phyloP scores from a whole-genome alignment of 30 jellyfish, hydroid and myxozoan species.

The Turritopsis rubra region DNA sequence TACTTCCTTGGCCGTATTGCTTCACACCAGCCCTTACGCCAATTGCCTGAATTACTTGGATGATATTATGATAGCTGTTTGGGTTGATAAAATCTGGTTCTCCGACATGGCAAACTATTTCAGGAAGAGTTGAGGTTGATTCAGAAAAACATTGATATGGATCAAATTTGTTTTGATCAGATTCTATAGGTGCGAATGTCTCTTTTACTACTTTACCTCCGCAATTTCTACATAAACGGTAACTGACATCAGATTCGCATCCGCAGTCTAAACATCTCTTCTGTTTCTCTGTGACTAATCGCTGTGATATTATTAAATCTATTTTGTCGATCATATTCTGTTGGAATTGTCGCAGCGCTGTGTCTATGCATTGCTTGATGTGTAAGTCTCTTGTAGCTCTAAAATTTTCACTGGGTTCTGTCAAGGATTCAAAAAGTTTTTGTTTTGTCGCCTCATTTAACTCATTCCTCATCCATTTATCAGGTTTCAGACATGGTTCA shows the following conservation, averaged over 20 bases:
- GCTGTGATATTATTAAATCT: background rate
- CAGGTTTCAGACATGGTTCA: background rate
- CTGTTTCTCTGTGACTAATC: background rate
- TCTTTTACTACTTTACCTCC: background rate
- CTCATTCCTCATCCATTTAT: background rate
- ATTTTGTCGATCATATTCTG: background rate
- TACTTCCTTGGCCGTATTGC: background rate
- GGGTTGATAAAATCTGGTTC: background rate
- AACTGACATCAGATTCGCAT: background rate
- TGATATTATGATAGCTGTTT: background rate
- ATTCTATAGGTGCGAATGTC: background rate
- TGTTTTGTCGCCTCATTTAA: background rate
- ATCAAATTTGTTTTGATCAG: background rate
- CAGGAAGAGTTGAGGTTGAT: too few species aligned
- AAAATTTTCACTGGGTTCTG: background rate
- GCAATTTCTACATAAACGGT: background rate
- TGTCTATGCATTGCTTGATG: background rate
- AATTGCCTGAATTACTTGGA: background rate
- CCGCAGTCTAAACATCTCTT: background rate
- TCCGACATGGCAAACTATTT: too few species aligned
- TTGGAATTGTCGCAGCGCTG: background rate
- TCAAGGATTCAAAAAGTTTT: background rate
- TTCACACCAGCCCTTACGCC: background rate
- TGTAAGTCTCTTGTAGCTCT: background rate
- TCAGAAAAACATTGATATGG: background rate